Evolutionary conservation across 2,113 vertebrate genomes (phyloP).

Genomic region (Passer montanus): DNA sequence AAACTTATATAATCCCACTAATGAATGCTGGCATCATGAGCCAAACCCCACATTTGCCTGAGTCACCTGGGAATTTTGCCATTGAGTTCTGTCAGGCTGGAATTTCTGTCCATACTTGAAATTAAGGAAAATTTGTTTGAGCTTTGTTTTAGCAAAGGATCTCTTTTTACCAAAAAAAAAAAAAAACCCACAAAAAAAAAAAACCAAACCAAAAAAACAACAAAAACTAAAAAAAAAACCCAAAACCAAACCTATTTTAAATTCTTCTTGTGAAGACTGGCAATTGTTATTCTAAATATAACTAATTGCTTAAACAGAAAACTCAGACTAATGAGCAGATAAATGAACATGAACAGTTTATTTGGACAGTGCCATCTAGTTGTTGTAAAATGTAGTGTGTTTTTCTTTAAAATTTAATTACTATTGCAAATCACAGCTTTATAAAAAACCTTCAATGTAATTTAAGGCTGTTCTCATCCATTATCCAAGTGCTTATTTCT

Average conservation of each 20-base stretch:
- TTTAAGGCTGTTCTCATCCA: background rate
- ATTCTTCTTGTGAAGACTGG: background rate
- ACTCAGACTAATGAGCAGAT: background rate
- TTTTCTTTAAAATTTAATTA: constrained; percentile 34
- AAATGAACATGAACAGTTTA: background rate
- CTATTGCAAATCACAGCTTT: background rate
- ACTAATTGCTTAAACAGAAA: constrained; percentile 13
- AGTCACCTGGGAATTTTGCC: background rate
- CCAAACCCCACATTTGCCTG: background rate
- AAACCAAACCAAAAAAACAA: rapidly evolving
- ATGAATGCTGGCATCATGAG: background rate
- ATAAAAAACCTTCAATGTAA: background rate
- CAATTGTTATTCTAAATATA: background rate
- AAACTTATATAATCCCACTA: background rate
- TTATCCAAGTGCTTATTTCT: background rate
- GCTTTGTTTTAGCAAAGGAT: background rate
- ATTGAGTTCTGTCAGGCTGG: background rate
- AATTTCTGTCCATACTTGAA: background rate
- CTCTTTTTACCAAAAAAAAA: background rate
- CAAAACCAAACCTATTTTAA: background rate
- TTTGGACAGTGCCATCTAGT: constrained; percentile 28
- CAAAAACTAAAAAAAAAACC: rapidly evolving
- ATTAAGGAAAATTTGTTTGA: background rate
- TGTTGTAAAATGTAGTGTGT: background rate
- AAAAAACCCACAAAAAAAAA: too few species aligned